phyloP scores from a whole-genome alignment of 2,113 vertebrate species.

The Phaetusa simplex region DNA sequence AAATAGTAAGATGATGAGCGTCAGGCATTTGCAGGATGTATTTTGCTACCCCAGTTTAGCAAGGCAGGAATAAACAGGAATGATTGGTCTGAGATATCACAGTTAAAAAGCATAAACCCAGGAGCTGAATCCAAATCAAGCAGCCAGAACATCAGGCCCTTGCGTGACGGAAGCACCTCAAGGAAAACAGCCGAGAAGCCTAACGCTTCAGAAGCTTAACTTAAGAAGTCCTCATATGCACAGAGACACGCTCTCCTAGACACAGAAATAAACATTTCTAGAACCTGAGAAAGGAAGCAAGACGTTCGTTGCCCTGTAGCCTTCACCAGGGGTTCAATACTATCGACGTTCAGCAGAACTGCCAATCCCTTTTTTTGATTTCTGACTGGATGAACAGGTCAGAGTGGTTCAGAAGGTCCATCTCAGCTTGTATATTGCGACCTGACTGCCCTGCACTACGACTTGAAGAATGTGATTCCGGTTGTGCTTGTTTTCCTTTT shows the following conservation, averaged over 20 bases:
- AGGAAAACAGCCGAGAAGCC: not conserved
- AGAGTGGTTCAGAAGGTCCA: not conserved
- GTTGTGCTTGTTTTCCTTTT: not conserved
- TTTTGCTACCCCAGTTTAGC: not conserved
- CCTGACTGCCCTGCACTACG: not conserved
- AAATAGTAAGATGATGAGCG: not conserved
- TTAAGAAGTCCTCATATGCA: not conserved
- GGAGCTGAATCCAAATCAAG: not conserved
- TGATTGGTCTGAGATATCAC: not conserved
- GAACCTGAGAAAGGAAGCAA: not conserved
- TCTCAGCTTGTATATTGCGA: not conserved
- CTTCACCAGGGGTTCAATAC: not conserved
- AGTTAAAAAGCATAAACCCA: not conserved
- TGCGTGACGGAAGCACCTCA: not conserved
- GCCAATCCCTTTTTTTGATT: not conserved
- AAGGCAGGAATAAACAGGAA: not conserved
- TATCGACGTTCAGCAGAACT: rapidly evolving
- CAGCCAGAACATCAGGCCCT: not conserved
- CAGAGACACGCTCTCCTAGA: not conserved
- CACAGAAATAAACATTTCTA: not conserved
- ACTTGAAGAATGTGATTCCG: not conserved
- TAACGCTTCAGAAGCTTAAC: not conserved
- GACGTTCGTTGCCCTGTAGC: not conserved
- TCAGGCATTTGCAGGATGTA: not conserved
- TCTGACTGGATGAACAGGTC: not conserved